Evolutionary conservation across 2,113 vertebrate species (phyloP).

Genomic region (Brachyhypopomus occidentalis): DNA sequence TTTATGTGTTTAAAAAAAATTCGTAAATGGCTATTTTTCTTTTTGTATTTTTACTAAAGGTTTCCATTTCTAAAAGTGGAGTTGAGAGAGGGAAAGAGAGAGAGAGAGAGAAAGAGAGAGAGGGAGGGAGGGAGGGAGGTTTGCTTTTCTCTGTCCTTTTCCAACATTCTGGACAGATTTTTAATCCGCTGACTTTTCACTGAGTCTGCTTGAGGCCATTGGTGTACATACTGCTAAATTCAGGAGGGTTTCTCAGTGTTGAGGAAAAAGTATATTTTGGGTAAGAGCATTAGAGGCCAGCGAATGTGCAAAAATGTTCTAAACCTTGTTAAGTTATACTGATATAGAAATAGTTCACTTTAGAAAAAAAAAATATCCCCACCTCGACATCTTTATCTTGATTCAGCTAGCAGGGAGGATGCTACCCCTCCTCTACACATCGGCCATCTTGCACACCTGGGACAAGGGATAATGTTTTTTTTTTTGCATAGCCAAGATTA

Average conservation of each 20-base stretch:
- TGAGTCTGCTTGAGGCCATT: conserved; percentile 43
- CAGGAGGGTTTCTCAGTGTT: conserved; percentile 24
- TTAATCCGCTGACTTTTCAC: conserved; percentile 44
- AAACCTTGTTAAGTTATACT: not conserved
- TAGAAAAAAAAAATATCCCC: not conserved
- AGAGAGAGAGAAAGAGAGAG: not conserved
- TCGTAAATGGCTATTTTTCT: too few relatives aligned
- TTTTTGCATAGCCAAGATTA: not conserved
- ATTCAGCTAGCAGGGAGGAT: not conserved
- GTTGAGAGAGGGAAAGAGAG: not conserved
- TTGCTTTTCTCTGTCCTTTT: conserved; percentile 55
- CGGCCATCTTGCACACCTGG: not conserved
- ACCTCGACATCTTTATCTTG: conserved; percentile 6
- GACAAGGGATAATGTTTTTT: not conserved
- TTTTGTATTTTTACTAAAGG: conserved; percentile 45
- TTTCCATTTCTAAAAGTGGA: conserved; percentile 23
- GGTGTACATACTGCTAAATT: conserved; percentile 31
- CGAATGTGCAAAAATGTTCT: not conserved
- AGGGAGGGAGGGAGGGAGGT: conserved; percentile 5
- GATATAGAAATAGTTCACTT: not conserved
- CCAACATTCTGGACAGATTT: conserved; percentile 49
- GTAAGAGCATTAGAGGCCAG: conserved; percentile 1
- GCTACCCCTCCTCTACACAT: not conserved
- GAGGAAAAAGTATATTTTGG: not conserved
- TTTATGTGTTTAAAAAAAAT: conserved; percentile 25